Conservation (phyloP, 2,113 vertebrate genomes). For the Protomyctophum bolini region DNA sequence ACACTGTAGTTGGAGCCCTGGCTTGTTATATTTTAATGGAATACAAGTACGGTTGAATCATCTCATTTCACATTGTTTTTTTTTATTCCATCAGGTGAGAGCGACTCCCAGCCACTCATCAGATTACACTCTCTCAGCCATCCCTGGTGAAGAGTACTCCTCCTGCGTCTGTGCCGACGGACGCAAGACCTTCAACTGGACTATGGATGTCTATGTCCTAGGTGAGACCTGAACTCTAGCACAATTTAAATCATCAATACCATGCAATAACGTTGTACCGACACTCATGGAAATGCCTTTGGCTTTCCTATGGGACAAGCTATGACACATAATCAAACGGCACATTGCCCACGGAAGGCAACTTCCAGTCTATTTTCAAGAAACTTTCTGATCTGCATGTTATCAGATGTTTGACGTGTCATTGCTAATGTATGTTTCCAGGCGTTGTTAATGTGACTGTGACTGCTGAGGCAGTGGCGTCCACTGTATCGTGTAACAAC, state of each 20-base stretch:
- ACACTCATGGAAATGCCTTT: too few relatives aligned
- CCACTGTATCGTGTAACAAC: slow-evolving; percentile 70
- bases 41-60: not conserved
- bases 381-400: too few relatives aligned
- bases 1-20: not conserved
- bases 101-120: slow-evolving; percentile 66
- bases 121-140: slow-evolving; percentile 72
- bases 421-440: slow-evolving; percentile 36
- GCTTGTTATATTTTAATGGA: not conserved
- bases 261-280: too few relatives aligned
- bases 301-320: too few relatives aligned
- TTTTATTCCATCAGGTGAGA: slow-evolving; percentile 69
- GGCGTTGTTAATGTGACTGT: slow-evolving; percentile 80
- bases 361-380: too few relatives aligned
- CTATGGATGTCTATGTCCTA: slow-evolving; percentile 64
- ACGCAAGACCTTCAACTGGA: slow-evolving; percentile 76
- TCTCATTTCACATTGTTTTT: not conserved
- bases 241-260: too few relatives aligned
- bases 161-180: slow-evolving; percentile 72
- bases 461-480: slow-evolving; percentile 76
- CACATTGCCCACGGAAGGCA: too few relatives aligned
- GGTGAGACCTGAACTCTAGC: slow-evolving; percentile 68
- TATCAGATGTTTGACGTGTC: not conserved
- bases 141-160: slow-evolving; percentile 66
- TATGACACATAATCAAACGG: too few relatives aligned